Conservation (phyloP, 2,797 vertebrate species). For the Okamejei kenojei region DNA sequence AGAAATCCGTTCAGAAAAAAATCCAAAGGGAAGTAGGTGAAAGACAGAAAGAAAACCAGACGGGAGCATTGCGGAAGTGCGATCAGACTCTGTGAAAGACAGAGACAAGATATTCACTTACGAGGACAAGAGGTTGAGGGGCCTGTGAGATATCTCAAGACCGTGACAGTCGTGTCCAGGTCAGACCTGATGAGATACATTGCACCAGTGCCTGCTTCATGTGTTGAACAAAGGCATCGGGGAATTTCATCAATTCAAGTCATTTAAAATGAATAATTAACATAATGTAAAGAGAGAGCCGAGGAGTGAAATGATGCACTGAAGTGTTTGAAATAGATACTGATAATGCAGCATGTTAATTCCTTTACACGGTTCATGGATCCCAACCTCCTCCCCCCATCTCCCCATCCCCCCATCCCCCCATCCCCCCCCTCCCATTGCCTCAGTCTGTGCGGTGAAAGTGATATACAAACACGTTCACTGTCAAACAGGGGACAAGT, state of each 20-base stretch:
- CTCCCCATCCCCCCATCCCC: neutral
- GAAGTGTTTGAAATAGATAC: slow-evolving; percentile 36
- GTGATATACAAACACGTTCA: neutral
- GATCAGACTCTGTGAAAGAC: neutral
- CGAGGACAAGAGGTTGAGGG: neutral
- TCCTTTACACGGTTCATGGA: slow-evolving; percentile 36
- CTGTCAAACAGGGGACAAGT: slow-evolving; percentile 7
- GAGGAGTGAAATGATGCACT: slow-evolving; percentile 36
- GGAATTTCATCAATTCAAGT: slow-evolving; percentile 33
- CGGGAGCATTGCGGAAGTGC: neutral
- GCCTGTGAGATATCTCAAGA: neutral
- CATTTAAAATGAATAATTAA: slow-evolving; percentile 38
- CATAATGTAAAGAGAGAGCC: slow-evolving; percentile 32
- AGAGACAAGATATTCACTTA: neutral
- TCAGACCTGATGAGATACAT: slow-evolving; percentile 32
- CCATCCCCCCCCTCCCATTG: neutral
- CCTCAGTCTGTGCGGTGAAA: neutral
- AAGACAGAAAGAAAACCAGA: neutral
- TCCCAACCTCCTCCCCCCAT: neutral
- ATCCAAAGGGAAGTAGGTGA: neutral
- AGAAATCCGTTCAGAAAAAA: too few species aligned
- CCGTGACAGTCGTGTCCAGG: neutral
- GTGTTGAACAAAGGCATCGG: slow-evolving; percentile 30
- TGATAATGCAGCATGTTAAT: slow-evolving; percentile 38
- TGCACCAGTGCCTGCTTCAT: neutral